phyloP scores from a whole-genome alignment of 2,113 vertebrate genomes.

The Mobula hypostoma region DNA sequence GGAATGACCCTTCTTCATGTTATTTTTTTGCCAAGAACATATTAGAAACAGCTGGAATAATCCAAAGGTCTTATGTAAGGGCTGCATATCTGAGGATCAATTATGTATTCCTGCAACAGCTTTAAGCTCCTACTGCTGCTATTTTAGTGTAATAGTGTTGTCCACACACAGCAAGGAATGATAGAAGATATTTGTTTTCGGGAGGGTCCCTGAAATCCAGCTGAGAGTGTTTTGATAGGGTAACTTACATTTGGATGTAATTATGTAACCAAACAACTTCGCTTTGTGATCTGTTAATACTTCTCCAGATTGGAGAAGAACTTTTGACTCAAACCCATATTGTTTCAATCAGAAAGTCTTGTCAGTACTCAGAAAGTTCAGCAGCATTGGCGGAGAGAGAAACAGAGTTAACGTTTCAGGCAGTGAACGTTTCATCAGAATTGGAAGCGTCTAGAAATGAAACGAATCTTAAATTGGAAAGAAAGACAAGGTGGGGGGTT shows the following conservation, averaged over 20 bases:
- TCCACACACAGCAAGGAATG: conserved; percentile 50
- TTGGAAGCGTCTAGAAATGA: too few relatives aligned
- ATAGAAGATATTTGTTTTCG: conserved; percentile 51
- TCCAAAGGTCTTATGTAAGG: conserved; percentile 55
- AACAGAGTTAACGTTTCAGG: too few relatives aligned
- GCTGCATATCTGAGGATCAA: conserved; percentile 57
- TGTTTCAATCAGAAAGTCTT: background rate
- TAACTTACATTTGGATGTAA: conserved; percentile 52
- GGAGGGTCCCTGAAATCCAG: conserved; percentile 49
- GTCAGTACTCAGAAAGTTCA: too few relatives aligned
- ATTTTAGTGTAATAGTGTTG: conserved; percentile 46
- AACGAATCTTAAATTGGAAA: too few relatives aligned
- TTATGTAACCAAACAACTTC: conserved; percentile 53
- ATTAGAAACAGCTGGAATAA: conserved; percentile 69
- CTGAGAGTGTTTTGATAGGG: conserved; percentile 53
- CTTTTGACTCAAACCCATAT: conserved; percentile 28
- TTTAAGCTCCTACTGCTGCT: conserved; percentile 47
- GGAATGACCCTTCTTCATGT: conserved; percentile 52
- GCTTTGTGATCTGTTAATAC: conserved; percentile 52
- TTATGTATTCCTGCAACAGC: conserved; percentile 44
- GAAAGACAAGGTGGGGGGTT: too few relatives aligned
- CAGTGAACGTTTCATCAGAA: too few relatives aligned
- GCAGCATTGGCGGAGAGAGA: too few relatives aligned
- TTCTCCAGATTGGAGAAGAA: conserved; percentile 45
- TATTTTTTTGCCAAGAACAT: conserved; percentile 60